phyloP scores from a whole-genome alignment of 2,888 invertebrate species.

The Melitaea athalia region DNA sequence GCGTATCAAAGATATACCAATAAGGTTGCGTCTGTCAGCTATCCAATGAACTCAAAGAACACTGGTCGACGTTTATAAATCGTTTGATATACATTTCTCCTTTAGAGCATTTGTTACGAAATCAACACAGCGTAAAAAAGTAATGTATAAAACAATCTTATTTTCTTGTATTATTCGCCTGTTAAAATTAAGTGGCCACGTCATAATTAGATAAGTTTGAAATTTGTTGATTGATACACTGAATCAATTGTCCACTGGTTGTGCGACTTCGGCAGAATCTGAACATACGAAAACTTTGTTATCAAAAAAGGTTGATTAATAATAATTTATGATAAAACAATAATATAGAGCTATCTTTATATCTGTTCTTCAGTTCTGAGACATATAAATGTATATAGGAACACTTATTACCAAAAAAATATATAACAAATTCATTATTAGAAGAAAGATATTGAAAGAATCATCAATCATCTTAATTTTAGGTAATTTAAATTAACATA shows the following conservation, averaged over 20 bases:
- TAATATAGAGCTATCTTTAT: too few species aligned
- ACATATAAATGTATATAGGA: too few species aligned
- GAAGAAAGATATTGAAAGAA: too few species aligned
- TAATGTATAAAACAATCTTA: constrained; percentile 36
- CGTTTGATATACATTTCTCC: not conserved
- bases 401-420: too few species aligned
- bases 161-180: constrained; percentile 43
- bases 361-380: too few species aligned
- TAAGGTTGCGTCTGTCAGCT: constrained; percentile 36
- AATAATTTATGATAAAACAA: too few species aligned
- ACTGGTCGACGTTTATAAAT: constrained; percentile 41
- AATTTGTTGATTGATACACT: constrained; percentile 64
- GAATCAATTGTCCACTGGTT: constrained; percentile 79
- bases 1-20: constrained; percentile 55
- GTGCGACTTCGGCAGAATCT: constrained; percentile 72
- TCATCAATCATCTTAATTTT: too few species aligned
- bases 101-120: not conserved
- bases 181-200: constrained; percentile 51
- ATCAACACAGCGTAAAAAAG: constrained; percentile 37
- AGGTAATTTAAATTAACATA: too few species aligned
- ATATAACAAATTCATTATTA: too few species aligned
- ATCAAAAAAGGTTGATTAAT: constrained; percentile 2
- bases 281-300: constrained; percentile 23
- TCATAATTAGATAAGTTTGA: too few species aligned
- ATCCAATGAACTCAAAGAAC: not conserved